These are phyloP conservation scores for Cherax quadricarinatus DNA, from an alignment of 1,140 invertebrate species.

Conservation along the genomic window DNA sequence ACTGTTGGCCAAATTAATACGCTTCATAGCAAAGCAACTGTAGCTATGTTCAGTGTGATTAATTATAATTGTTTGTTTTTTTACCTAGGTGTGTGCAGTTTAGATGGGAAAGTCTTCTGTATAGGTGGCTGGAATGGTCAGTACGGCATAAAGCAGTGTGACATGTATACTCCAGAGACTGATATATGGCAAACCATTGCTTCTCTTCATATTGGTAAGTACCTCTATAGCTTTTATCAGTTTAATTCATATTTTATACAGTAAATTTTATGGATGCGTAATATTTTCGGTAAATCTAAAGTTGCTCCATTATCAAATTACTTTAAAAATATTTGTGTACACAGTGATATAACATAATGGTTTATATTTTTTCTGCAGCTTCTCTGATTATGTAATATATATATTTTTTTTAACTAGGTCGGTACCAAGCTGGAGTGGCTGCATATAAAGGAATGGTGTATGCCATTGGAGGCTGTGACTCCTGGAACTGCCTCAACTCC, in stretches of 20 bases:
- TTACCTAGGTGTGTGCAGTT: constrained; percentile 82
- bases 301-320: no score
- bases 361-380: no score
- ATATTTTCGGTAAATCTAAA: no score
- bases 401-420: constrained; percentile 77
- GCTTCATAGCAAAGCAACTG: neutral
- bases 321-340: no score
- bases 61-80: constrained; percentile 31
- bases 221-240: neutral
- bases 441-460: constrained; percentile 77
- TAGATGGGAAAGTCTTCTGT: constrained; percentile 85
- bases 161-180: constrained; percentile 83
- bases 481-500: constrained; percentile 79
- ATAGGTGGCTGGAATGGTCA: constrained; percentile 90
- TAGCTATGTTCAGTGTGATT: neutral
- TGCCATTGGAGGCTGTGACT: constrained; percentile 80
- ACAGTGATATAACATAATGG: no score
- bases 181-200: constrained; percentile 84
- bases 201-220: constrained; percentile 81
- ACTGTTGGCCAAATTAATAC: neutral
- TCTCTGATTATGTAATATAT: no score
- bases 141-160: constrained; percentile 85
- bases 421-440: constrained; percentile 84
- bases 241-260: no score
- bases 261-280: no score